Base-by-base conservation (phyloP, 1,140 invertebrate species). In the Drosophila bocqueti region DNA sequence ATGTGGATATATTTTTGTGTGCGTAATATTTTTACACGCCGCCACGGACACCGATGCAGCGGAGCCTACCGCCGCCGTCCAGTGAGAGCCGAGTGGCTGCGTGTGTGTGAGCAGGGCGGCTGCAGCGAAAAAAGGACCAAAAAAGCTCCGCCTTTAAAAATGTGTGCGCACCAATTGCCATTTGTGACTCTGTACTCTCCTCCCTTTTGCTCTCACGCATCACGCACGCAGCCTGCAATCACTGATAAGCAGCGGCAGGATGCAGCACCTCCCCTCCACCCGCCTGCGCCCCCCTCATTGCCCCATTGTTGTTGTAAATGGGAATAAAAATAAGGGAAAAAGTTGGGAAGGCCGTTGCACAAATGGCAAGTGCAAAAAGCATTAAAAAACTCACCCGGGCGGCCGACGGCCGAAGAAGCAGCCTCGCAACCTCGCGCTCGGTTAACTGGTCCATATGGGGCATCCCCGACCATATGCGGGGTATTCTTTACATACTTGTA, bases 131-230 rank as follows among this genome's bases (percentile, higher is more conserved):
- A 92, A 92, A 92, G 91, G 81, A 87, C 83, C 90, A 92, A 92
- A 92, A 92, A 92, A 92, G 90, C 90, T 92, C 90, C 90, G 90
- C 90, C 90, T 92, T 78, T 92, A 91, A 92, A 92, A 92, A 90
- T 91, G 84, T 76, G 79, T 74, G 87, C 83, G 86, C 86, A 91
- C 86, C 86, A 91, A 91, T 87, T 91, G 86, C 86, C 87, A 91
- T 91, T 86, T 91, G 86, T 91, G 76, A 91, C 83, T 76, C 63
- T 76, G 75, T 85, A 65, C 84, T 90, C 90, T 91, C 91, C 83
- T 91, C 87, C 90, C 83, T 91, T 91, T 91, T 91, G 69, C 85
- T 68, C 77, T 75, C 78, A 85, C 85, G 84, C 84, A 87, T 72
- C 55, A 26, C 40, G 61, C 71, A 64, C 73, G 82, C 71, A 83